A percentile compares a stretch with the other conserved stretches of the same genome.
Conservation (phyloP, 1,140 invertebrate genomes). For the Parapsyche elsis region DNA sequence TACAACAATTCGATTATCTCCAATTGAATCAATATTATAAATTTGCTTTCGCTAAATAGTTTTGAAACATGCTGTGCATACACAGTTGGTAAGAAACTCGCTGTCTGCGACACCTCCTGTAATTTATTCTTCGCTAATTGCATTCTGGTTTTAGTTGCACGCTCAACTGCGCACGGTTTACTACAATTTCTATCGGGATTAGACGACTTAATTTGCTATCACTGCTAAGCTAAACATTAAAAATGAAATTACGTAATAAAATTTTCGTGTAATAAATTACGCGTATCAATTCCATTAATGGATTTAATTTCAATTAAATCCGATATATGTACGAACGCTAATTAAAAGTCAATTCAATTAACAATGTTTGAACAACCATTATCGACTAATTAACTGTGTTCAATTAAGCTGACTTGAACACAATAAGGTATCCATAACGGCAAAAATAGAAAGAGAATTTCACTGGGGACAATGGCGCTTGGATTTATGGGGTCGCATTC, state of each 20-base stretch:
- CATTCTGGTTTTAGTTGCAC: constrained; percentile 31
- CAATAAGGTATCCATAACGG: neutral
- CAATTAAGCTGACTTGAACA: neutral
- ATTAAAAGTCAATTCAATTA: no score
- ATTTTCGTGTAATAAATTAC: no score
- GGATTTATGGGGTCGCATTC: neutral
- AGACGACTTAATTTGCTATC: neutral
- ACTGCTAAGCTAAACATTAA: neutral
- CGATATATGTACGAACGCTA: neutral
- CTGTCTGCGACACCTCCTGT: constrained; percentile 31
- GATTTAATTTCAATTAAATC: neutral
- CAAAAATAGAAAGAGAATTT: neutral
- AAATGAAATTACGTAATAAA: no score
- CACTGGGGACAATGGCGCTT: neutral
- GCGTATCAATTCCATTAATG: no score
- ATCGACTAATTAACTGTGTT: neutral
- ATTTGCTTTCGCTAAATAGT: no score
- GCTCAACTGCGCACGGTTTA: constrained; percentile 12
- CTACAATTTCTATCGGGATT: constrained; percentile 34
- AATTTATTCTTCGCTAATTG: constrained; percentile 47
- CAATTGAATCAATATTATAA: no score
- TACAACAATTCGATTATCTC: no score
- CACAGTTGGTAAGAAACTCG: no score
- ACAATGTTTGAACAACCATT: neutral
- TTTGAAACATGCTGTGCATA: no score